A percentile compares a stretch with the other conserved stretches of the same genome.
phyloP scores from a whole-genome alignment of 2,113 vertebrate species.

The Daubentonia madagascariensis region DNA sequence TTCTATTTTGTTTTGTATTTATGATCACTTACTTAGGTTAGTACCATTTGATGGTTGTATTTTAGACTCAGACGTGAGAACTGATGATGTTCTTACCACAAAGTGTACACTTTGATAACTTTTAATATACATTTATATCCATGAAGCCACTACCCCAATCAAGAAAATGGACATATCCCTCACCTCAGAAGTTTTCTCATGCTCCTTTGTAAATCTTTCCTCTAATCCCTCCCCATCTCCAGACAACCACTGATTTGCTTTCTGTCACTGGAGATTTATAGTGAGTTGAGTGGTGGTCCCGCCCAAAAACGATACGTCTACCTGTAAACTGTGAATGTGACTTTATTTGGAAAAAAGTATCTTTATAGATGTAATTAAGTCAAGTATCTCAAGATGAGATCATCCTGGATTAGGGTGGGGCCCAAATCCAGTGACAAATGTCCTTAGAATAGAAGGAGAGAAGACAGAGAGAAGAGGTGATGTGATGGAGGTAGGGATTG shows the following conservation, averaged over 20 bases:
- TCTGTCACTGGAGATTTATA: not conserved
- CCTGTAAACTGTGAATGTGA: slow-evolving; percentile 12
- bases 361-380: not conserved
- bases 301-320: not conserved
- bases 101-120: slow-evolving; percentile 2
- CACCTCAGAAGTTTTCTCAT: not conserved
- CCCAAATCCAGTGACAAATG: not conserved
- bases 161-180: not conserved
- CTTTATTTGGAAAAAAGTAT: not conserved
- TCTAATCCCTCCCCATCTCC: not conserved
- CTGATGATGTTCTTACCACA: not conserved
- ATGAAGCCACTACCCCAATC: not conserved
- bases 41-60: not conserved
- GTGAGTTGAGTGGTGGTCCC: not conserved
- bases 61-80: slow-evolving; percentile 24
- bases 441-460: not conserved
- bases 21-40: not conserved
- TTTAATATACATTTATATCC: not conserved
- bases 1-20: slow-evolving; percentile 36
- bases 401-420: not conserved
- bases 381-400: not conserved
- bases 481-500: not conserved
- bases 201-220: not conserved
- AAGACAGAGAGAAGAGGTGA: not conserved
- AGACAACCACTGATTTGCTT: slow-evolving; percentile 4